Percentiles rank a stretch among this genome's conserved stretches.
Conservation (phyloP, 2,888 invertebrate species). For the Dolomedes plantarius region DNA sequence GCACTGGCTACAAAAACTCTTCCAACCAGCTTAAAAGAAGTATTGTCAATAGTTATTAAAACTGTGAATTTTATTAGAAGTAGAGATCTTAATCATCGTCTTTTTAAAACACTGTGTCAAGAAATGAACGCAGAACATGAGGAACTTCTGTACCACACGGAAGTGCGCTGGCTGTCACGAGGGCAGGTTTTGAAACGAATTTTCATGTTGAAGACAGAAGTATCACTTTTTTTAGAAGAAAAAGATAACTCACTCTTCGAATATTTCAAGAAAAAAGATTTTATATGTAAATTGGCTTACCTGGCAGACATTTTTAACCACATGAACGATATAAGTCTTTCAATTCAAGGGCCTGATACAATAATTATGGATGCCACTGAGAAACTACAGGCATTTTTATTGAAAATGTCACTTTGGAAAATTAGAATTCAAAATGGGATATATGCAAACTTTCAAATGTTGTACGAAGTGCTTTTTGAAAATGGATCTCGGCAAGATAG, state of each 20-base stretch:
- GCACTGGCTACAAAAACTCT: conserved; percentile 55
- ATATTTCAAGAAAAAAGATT: conserved; percentile 26
- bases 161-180: conserved; percentile 40
- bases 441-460: conserved; percentile 20
- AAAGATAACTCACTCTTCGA: conserved; percentile 30
- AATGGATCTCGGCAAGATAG: conserved; percentile 20
- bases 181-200: conserved; percentile 43
- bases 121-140: conserved; percentile 51
- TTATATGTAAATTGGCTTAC: conserved; percentile 19
- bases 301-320: conserved; percentile 5
- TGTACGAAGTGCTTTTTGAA: conserved; percentile 17
- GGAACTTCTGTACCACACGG: conserved; percentile 52
- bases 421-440: conserved; percentile 26
- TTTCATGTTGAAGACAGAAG: conserved; percentile 45
- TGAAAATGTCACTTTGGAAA: conserved; percentile 47
- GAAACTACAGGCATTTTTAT: conserved; percentile 49
- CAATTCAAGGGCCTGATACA: conserved; percentile 47
- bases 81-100: conserved; percentile 41
- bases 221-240: conserved; percentile 39
- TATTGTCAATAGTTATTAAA: conserved; percentile 47
- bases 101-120: conserved; percentile 53
- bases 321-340: too few species aligned
- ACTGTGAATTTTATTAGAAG: conserved; percentile 42
- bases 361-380: conserved; percentile 47
- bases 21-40: conserved; percentile 54